Base-by-base conservation (phyloP, 2,797 vertebrate genomes). In the Cephalopachus bancanus region DNA sequence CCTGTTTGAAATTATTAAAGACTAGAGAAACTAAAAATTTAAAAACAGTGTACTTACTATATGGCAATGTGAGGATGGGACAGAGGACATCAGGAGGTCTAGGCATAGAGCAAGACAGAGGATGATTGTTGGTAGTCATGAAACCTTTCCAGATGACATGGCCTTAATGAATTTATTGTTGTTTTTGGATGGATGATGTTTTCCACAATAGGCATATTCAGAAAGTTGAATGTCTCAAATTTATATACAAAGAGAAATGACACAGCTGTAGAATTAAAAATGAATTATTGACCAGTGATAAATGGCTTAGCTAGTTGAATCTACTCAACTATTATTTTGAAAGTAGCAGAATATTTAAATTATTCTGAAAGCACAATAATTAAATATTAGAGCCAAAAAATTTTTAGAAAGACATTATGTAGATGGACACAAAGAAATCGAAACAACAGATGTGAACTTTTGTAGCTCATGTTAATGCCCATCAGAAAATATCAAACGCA, bases 201-300 rank as follows among this genome's bases (percentile, higher is more conserved):
- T 37, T 28, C n/a, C 11, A 51, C 76, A 74, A 71, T 5, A 57
- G 28, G 10, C 44, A 76, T 15, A 81, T 26, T 3, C 60, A 90
- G 67, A 81, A 49, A 57, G 55, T 57, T 12, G 28, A 64, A 71
- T 71, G 59, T 76, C 75, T 69, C 67, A 81, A 30, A 72, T 76
- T 59, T 53, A 71, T 78, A 22, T 76, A 30, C 10, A 57, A 7
- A 94, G 44, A 83, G 53, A 89, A 76, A 91, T 64, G 30, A 10
- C 57, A 55, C 17, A 51, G 37, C 33, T 89, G 5, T 33, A 81
- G 55, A 49, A 37, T 72, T 91, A n/a, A 37, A 67, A 44, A 26
- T 57, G 17, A 37, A 65, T 19, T 72, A 24, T 10, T 20, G 2
- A 76, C 28, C 10, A 75, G 10, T 80, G 4, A 62, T 62, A 84